These are phyloP conservation scores for Isichthys henryi DNA, from an alignment of 2,113 vertebrate genomes.

Conservation along the genomic window DNA sequence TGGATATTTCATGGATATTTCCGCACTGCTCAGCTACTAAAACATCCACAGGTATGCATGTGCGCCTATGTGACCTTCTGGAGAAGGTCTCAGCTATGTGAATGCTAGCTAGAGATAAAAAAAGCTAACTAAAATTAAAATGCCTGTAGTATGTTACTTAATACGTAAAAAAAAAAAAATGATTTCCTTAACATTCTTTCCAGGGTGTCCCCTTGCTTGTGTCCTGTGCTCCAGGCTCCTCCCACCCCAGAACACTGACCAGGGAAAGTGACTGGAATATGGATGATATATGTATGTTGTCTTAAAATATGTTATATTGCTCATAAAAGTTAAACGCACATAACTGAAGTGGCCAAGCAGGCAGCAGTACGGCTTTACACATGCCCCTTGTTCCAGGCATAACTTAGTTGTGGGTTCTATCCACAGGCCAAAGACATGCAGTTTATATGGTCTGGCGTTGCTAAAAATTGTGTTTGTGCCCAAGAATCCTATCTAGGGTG, in stretches of 20 bases:
- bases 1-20: background rate
- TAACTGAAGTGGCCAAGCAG: background rate
- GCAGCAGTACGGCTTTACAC: background rate
- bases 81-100: background rate
- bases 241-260: background rate
- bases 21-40: background rate
- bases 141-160: no score
- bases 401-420: background rate
- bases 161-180: background rate
- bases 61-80: background rate
- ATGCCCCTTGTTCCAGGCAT: background rate
- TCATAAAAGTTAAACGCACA: background rate
- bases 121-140: background rate
- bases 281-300: background rate
- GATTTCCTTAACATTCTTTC: background rate
- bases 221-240: background rate
- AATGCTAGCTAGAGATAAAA: background rate
- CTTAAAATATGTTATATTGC: background rate
- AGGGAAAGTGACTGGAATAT: background rate
- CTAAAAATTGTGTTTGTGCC: background rate
- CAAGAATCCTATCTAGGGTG: background rate
- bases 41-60: background rate
- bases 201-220: background rate
- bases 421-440: background rate
- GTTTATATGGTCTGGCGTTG: background rate